Evolutionary conservation across 2,113 vertebrate genomes (phyloP), one percentile per base, ranked within the genome.

Genomic region (Tringa solitaria): DNA sequence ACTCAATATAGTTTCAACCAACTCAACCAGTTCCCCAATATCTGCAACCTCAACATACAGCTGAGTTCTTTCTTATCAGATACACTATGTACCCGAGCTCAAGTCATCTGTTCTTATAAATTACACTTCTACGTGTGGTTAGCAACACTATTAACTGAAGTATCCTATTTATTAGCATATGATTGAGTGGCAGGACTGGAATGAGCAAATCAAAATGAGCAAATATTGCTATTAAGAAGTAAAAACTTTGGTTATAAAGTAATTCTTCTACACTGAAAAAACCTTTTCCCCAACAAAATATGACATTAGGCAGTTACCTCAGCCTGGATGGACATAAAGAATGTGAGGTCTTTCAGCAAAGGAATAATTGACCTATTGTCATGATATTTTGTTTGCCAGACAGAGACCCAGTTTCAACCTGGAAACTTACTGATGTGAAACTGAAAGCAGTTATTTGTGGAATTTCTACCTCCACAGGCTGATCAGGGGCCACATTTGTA

Each of bases 61-160:
- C 5, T 75, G 46, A 15, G 22, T 18, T 65, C 33, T 33, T 77
- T 56, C n/a, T 21, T 41, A 53, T 43, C 10, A 67, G 19, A 48
- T 24, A 8, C 1, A 3, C 7, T 14, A 5, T 30, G 13, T 35
- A 7, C 35, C 39, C 76, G 24, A 85, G 20, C 13, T 21, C 9
- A 53, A 22, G 21, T 54, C 2, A 0, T 24, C 35, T 83, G 0
- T 7, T 61, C n/a, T 67, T 64, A n/a, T 26, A 63, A n/a, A 30
- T 74, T 37, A 48, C 10, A 7, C 14, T 54, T 32, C 19, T 45
- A 4, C 13, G 10, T 41, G 30, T 30, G 32, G 27, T 39, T 33
- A 85, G 45, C 45, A 89, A 59, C 45, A 32, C 7, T 43, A 4
- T n/a, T 39, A 57, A 24, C 35, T 57, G 60, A 46, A 69, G 26